Evolutionary conservation across 2,113 vertebrate species (phyloP), one percentile per base, ranked within the genome.

Genomic region (Zosterops pallidus): DNA sequence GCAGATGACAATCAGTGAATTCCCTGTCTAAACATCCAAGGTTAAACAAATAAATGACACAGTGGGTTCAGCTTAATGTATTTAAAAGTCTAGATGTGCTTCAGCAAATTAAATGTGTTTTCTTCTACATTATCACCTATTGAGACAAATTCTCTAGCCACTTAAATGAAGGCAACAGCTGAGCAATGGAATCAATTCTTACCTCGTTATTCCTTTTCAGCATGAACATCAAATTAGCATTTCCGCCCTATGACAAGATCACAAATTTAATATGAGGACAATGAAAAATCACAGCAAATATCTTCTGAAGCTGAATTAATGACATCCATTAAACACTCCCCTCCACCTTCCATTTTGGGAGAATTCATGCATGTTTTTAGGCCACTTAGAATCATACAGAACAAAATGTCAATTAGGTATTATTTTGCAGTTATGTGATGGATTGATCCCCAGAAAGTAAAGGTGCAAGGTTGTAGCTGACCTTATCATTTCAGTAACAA

Each of bases 151-250:
- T 95, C 80, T 94, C 72, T 53, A 84, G 67, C 49, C 42, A 41
- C 26, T 89, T 83, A 62, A 81, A 80, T 56, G 84, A 76, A 71
- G 59, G 64, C 33, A 87, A 62, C 42, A 76, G 52, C 55, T 81
- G 90, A 86, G 78, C 70, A 87, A 86, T 4, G 1, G 46, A 50
- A 53, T 87, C 79, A 24, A 53, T 90, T 90, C 98, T 98, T 99
- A 99, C 99, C 99, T 99, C 99, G 19, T 98, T 99, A 98, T 99
- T 99, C 96, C 98, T 99, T 97, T 99, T 99, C 94, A 99, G 97
- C 96, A 98, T 97, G 95, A 99, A 98, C 95, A 98, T 98, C 95
- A 99, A 95, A 97, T 98, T 99, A 74, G 98, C 97, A 86, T 98
- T 99, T 97, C 98, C 98, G 97, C 98, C 99, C 99, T 99, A 95